phyloP scores from a whole-genome alignment of 2,797 vertebrate species.

The Acanthurus leucopareius region DNA sequence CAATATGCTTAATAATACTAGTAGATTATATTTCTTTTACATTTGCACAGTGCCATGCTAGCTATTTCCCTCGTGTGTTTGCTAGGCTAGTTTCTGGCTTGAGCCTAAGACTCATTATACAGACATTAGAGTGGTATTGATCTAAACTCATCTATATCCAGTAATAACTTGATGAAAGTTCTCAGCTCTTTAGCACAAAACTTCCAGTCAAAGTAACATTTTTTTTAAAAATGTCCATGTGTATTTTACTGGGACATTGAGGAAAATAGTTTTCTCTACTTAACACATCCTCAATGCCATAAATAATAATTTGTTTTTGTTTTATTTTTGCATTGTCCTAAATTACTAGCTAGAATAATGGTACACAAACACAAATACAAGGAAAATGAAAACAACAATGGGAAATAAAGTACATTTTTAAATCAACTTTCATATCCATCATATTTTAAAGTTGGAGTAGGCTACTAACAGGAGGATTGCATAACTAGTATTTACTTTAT shows the following conservation, averaged over 20 bases:
- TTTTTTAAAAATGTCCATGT: no score
- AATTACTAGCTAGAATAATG: background rate
- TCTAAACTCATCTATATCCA: background rate
- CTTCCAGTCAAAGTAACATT: no score
- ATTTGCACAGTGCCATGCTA: no score
- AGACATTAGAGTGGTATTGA: background rate
- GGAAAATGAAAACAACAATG: background rate
- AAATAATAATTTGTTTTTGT: no score
- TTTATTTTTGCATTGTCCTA: background rate
- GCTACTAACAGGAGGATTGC: slow-evolving; percentile 2
- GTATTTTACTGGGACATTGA: no score
- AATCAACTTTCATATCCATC: background rate
- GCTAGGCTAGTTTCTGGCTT: background rate
- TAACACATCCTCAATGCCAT: no score
- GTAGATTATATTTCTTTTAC: no score
- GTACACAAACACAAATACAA: background rate
- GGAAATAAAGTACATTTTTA: no score
- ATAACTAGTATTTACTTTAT: slow-evolving; percentile 21
- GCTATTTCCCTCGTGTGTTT: no score
- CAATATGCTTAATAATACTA: no score
- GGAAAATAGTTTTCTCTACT: no score
- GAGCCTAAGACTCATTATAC: background rate
- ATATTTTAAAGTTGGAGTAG: background rate
- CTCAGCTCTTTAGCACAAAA: background rate
- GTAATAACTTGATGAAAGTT: background rate